phyloP scores from a whole-genome alignment of 2,888 invertebrate species.

The Lasioglossum figueresi region DNA sequence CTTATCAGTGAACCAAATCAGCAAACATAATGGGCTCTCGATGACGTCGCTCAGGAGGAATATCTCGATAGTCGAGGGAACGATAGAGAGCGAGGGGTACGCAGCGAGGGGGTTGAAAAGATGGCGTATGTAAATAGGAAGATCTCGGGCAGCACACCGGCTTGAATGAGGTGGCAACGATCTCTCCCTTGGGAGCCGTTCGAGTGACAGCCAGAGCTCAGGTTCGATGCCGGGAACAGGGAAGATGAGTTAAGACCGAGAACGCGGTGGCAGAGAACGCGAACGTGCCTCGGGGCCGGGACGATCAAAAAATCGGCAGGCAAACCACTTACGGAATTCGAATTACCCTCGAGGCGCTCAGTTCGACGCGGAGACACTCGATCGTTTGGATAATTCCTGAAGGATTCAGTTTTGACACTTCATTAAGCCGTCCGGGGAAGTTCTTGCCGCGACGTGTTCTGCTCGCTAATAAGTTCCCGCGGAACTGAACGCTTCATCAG shows the following conservation, averaged over 20 bases:
- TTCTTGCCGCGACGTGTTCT: constrained; percentile 1
- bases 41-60: constrained; percentile 45
- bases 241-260: constrained; percentile 57
- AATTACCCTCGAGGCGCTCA: neutral
- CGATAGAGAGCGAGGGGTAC: constrained; percentile 9
- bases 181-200: constrained; percentile 72
- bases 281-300: neutral
- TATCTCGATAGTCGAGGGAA: constrained; percentile 37
- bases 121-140: constrained; percentile 75
- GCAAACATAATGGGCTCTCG: constrained; percentile 55
- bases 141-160: constrained; percentile 68
- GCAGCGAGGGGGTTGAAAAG: constrained; percentile 42
- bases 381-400: constrained; percentile 4
- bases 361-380: constrained; percentile 1
- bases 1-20: constrained; percentile 48
- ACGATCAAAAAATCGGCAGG: neutral
- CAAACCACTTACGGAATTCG: neutral
- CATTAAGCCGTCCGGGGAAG: neutral
- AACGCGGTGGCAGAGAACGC: neutral
- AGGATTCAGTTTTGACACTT: constrained; percentile 16
- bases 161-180: constrained; percentile 75
- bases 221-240: constrained; percentile 46
- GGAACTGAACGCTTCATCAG: neutral
- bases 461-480: neutral
- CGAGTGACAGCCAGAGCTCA: constrained; percentile 51